Base-by-base conservation (phyloP, 2,113 vertebrate genomes). In the Poeciliopsis occidentalis region DNA sequence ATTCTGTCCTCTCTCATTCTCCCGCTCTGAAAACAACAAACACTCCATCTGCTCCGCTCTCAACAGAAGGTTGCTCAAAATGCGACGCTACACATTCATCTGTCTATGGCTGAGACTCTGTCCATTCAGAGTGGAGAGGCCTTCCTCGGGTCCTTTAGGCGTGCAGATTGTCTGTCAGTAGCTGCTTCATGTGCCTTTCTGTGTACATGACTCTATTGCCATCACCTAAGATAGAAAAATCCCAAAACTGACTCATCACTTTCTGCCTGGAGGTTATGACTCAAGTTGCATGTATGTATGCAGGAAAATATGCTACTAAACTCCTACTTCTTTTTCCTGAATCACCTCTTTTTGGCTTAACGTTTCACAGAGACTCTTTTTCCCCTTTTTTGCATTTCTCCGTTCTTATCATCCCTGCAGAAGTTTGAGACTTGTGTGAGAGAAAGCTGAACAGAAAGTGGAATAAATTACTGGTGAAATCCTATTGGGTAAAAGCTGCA, bases 61-160 rank as follows among this genome's bases (percentile, higher is more conserved):
- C 60, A 62, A 67, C 74, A 47, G 17, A 19, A 19, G 4, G 44
- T 47, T 61, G 69, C 78, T 81, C 73, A 17, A 75, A 75, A 80
- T 79, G 83, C 84, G 80, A 77, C 4, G 13, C 67, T 67, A 71
- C 83, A 88, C 89, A 88, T 90, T 87, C 84, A 78, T 78, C 81
- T 70, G 89, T 90, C 81, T 87, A 88, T 88, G 88, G 87, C 88
- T 89, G 84, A 66, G 71, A 80, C 77, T 83, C 79, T 82, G 81
- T 69, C 67, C 51, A 65, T 61, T 60, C 87, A 69, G 85, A 88
- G 80, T 64, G 54, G 30, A 34, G 80, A 87, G 73, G 51, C 71
- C 62, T 61, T 77, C 64, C 64, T 78, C 57, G 41, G 67, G 65
- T 54, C 31, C 2, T 39, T 78, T 66, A 64, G 64, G 75, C 72